These are phyloP conservation scores for Cebidichthys violaceus DNA, from an alignment of 2,113 vertebrate genomes.

Conservation along the genomic window DNA sequence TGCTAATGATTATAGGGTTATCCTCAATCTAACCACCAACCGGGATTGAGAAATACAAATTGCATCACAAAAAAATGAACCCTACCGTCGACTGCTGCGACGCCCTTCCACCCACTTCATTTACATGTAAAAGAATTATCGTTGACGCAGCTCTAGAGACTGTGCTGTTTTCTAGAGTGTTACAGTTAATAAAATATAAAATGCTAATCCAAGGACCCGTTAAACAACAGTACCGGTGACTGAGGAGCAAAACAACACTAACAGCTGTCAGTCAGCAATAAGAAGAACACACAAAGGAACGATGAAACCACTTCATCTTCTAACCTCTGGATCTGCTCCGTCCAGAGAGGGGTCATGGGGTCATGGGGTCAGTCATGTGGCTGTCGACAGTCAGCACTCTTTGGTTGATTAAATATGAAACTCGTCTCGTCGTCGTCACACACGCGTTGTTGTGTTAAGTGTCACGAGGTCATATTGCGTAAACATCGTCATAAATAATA, in stretches of 20 bases:
- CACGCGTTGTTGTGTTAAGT: not conserved
- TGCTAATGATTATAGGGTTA: too few species aligned
- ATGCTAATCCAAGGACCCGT: not conserved
- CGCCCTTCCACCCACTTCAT: not conserved
- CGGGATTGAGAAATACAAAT: not conserved
- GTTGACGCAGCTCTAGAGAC: not conserved
- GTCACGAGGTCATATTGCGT: not conserved
- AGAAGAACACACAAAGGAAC: not conserved
- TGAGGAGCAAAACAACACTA: not conserved
- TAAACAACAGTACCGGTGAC: not conserved
- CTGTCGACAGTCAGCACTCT: not conserved
- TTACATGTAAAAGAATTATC: not conserved
- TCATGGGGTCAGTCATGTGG: too few species aligned
- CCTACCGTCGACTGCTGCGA: not conserved
- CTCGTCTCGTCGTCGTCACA: not conserved
- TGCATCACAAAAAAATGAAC: not conserved
- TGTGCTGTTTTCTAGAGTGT: not conserved
- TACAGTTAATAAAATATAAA: not conserved
- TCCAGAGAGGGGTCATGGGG: too few species aligned
- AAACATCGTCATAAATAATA: not conserved
- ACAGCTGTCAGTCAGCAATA: not conserved
- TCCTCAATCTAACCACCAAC: too few species aligned
- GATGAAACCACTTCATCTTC: not conserved
- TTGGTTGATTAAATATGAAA: not conserved
- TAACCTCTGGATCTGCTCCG: not conserved